Conservation (phyloP, 2,888 invertebrate species). For the Scrobipalpa costella region DNA sequence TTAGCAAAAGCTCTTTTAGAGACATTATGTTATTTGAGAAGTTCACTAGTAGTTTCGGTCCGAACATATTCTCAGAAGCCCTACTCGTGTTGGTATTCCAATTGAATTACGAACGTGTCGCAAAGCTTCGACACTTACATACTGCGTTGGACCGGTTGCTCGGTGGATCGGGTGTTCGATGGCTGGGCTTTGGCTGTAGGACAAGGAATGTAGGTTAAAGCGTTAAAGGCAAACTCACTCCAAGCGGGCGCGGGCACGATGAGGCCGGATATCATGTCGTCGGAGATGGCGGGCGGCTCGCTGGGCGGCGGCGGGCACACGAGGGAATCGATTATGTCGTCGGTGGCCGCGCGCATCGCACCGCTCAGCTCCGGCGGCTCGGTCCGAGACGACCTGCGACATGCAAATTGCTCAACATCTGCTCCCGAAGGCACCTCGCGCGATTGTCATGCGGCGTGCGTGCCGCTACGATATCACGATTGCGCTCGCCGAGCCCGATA, state of each 20-base stretch:
- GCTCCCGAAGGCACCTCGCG: constrained; percentile 14
- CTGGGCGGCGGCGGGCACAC: constrained; percentile 98
- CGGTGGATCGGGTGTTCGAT: neutral
- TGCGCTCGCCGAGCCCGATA: neutral
- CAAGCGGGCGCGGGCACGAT: constrained; percentile 98
- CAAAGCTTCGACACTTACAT: constrained; percentile 13
- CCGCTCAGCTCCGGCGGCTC: constrained; percentile 90
- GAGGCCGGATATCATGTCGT: constrained; percentile 97
- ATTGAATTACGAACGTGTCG: neutral
- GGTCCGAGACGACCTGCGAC: constrained; percentile 86
- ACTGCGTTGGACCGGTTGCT: neutral
- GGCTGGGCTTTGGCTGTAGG: neutral
- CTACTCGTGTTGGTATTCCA: constrained; percentile 1
- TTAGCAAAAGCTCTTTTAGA: constrained; percentile 1
- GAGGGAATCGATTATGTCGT: constrained; percentile 96
- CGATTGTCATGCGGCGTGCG: constrained; percentile 12
- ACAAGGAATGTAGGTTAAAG: neutral
- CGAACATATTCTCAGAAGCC: neutral
- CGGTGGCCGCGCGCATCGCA: constrained; percentile 91
- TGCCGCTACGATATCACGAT: neutral
- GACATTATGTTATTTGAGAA: constrained; percentile 2
- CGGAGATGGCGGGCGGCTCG: constrained; percentile 95
- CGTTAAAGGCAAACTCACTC: constrained; percentile 83
- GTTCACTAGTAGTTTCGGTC: neutral
- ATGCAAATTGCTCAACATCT: constrained; percentile 21